Conservation (phyloP, 2,888 invertebrate species). For the Ypsolopha scabrella region DNA sequence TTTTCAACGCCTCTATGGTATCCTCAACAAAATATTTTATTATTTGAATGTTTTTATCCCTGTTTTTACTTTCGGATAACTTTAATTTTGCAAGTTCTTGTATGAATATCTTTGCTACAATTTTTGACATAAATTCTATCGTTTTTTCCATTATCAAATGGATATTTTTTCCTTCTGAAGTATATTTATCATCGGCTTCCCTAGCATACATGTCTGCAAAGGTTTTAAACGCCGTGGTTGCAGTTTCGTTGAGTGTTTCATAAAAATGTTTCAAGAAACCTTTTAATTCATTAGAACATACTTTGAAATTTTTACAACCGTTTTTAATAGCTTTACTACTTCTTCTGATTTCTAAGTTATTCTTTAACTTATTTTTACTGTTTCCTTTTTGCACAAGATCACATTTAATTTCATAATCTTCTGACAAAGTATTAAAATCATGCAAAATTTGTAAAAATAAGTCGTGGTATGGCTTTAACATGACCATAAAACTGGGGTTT, state of each 20-base stretch:
- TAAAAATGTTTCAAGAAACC: slow-evolving; percentile 31
- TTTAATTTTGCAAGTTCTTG: slow-evolving; percentile 13
- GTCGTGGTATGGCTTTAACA: slow-evolving; percentile 2
- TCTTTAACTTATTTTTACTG: slow-evolving; percentile 4
- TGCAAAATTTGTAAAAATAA: slow-evolving; percentile 9
- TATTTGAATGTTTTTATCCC: slow-evolving; percentile 20
- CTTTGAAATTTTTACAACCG: slow-evolving; percentile 22
- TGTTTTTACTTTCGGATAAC: slow-evolving; percentile 23
- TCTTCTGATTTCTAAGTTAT: neutral
- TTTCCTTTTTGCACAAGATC: slow-evolving; percentile 14
- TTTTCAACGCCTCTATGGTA: slow-evolving; percentile 17
- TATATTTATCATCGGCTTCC: slow-evolving; percentile 26
- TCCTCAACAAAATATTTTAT: slow-evolving; percentile 22
- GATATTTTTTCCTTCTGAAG: slow-evolving; percentile 20
- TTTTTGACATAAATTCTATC: too few relatives aligned
- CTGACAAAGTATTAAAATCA: slow-evolving; percentile 2
- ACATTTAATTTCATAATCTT: slow-evolving; percentile 26
- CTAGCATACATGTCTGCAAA: slow-evolving; percentile 41
- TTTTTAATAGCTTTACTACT: slow-evolving; percentile 3
- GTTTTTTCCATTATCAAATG: slow-evolving; percentile 12
- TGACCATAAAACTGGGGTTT: slow-evolving; percentile 4
- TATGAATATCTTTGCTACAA: neutral
- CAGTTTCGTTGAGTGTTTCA: slow-evolving; percentile 29
- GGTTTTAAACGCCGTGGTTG: slow-evolving; percentile 27
- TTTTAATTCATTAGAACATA: slow-evolving; percentile 38